Evolutionary conservation across 2,797 vertebrate species (phyloP), one percentile per base, ranked within the genome.

Genomic region (Urosaurus nigricauda): DNA sequence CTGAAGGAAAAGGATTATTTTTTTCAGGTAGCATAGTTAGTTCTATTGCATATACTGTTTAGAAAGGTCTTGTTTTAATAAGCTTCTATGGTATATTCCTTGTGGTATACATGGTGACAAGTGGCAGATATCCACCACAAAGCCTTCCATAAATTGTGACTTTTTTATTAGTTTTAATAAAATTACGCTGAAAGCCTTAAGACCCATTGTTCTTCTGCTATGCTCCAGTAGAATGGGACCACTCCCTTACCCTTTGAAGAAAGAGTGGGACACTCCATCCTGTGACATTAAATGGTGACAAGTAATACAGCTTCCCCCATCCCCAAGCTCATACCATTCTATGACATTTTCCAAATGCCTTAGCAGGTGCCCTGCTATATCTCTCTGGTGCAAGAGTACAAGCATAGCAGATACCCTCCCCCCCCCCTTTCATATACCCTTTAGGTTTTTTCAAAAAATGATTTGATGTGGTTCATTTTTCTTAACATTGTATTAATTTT

Each of bases 401-500:
- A 63, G 60, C 8, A 47, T 65, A 53, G 43, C 8, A 13, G 65
- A 70, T 32, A 8, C 21, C 14, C 6, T n/a, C 13, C 40, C 21
- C 6, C 47, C 13, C 40, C 11, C 32, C 53, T 65, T 89, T 40
- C 71, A 86, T 53, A 80, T 80, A 63, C 43, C 43, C 53, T 89
- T 89, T 12, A 53, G 65, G 24, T 2, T 68, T 29, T 85, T 74
- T 56, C 32, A n/a, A 35, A 21, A 6, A 29, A 32, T 65, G 43
- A 60, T 40, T 78, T 85, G 37, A 32, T 43, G 32, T 80, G 37
- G 73, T 70, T 89, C 77, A 80, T 77, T 60, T 73, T 74, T 73
- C 71, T 80, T 81, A 89, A 51, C 74, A 78, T 56, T 63, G 51
- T 71, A 51, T 85, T 63, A 14, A 56, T 51, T 63, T 83, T 83